A percentile compares a stretch with the other conserved stretches of the same genome.
Evolutionary conservation across 2,113 vertebrate species (phyloP).

Genomic region (Oenanthe oenanthe): DNA sequence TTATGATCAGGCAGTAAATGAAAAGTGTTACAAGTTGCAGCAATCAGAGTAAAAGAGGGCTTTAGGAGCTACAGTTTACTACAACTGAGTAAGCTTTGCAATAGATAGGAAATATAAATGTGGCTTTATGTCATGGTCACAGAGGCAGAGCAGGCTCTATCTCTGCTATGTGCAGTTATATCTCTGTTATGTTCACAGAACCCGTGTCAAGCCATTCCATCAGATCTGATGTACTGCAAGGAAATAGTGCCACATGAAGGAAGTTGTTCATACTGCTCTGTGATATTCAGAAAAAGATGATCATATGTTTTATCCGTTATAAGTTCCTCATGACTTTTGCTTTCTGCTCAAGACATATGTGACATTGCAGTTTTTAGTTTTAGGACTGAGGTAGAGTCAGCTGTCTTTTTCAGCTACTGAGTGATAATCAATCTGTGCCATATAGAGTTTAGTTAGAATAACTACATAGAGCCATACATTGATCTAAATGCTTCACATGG

Average conservation of each 20-base stretch:
- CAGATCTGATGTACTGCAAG: background rate
- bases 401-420: background rate
- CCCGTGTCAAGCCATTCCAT: background rate
- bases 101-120: background rate
- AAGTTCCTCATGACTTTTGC: background rate
- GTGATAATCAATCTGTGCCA: background rate
- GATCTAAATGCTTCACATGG: background rate
- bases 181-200: background rate
- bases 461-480: background rate
- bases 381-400: background rate
- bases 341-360: background rate
- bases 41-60: background rate
- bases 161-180: background rate
- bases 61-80: background rate
- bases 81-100: background rate
- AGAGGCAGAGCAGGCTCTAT: background rate
- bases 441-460: background rate
- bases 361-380: background rate
- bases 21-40: background rate
- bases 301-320: background rate
- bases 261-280: background rate
- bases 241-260: constrained; percentile 21
- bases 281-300: background rate
- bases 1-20: background rate
- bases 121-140: background rate